A percentile compares a stretch with the other conserved stretches of the same genome.
Evolutionary conservation across 2,888 invertebrate genomes (phyloP).

Genomic region (Epiblema foenella): DNA sequence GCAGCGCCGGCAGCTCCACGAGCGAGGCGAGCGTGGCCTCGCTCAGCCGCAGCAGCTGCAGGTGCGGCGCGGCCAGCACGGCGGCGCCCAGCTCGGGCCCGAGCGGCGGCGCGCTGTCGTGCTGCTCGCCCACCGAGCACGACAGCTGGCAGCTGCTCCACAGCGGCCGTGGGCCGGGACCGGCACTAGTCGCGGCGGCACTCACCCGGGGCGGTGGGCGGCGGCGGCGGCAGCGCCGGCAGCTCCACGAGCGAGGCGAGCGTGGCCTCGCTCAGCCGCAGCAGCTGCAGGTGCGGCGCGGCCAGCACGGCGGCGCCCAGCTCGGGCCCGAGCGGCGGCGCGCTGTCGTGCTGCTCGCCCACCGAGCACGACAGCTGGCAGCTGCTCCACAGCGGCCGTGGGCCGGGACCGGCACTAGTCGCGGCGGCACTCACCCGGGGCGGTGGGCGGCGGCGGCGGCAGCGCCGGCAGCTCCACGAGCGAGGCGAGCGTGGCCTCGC

Average conservation of each 20-base stretch:
- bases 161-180: too few relatives aligned
- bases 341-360: slow-evolving; percentile 95
- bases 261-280: slow-evolving; percentile 93
- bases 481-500: slow-evolving; percentile 92
- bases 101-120: slow-evolving; percentile 90
- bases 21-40: slow-evolving; percentile 93
- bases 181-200: too few relatives aligned
- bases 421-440: slow-evolving; percentile 55
- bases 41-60: slow-evolving; percentile 94
- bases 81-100: slow-evolving; percentile 90
- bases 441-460: slow-evolving; percentile 71
- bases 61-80: slow-evolving; percentile 93
- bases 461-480: slow-evolving; percentile 95
- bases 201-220: slow-evolving; percentile 59
- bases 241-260: slow-evolving; percentile 95
- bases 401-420: too few relatives aligned
- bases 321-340: slow-evolving; percentile 87
- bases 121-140: slow-evolving; percentile 96
- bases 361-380: too few relatives aligned
- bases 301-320: slow-evolving; percentile 92
- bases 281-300: slow-evolving; percentile 93
- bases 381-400: too few relatives aligned
- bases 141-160: too few relatives aligned
- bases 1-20: slow-evolving; percentile 94
- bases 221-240: slow-evolving; percentile 88